Base-by-base conservation (phyloP, 1,140 invertebrate genomes). In the Gryon sp. region DNA sequence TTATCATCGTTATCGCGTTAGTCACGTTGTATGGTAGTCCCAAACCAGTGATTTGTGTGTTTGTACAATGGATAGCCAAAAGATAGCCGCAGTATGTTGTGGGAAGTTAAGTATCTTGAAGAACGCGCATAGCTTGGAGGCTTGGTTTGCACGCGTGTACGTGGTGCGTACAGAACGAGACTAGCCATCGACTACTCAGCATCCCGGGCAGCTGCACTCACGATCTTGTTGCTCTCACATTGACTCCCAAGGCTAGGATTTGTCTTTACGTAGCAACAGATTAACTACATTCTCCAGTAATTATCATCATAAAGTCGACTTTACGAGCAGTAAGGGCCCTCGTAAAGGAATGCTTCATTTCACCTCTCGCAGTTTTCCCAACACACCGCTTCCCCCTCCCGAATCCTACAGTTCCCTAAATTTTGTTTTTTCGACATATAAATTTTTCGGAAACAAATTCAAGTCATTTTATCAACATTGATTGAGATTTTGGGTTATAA, bases 301-400 rank as follows among this genome's bases (percentile, higher is more conserved):
- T 90, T 90, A 90, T 90, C 90, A 90, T 90, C 90, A 90, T 90
- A 90, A 90, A 90, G 89, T 90, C 89, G 89, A 90, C 86, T 90
- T 90, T 90, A 90, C 90, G 90, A 90, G 88, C 90, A 87, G 88
- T 88, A 90, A 88, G 87, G 87, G 88, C 84, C 84, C 87, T 89
- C 89, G 89, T 90, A 90, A 90, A 90, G 89, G 89, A 90, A 90
- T 90, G 89, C 90, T 90, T 90, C 89, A 90, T 90, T 90, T 90
- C 87, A 84, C 75, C 73, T 75, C 80, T 70, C 43, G 66, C 66
- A 46, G 60, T 48, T 60, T 48, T 38, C 60, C 36, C 69, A 48
- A 22, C 15, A 32, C 28, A 26, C 43, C 3, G 22, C 7, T 24
- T 24, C 7, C 22, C 22, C n/a, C n/a, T n/a, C n/a, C n/a, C n/a